Evolutionary conservation across 1,140 invertebrate genomes (phyloP).

Genomic region (Anadara kagoshimensis): DNA sequence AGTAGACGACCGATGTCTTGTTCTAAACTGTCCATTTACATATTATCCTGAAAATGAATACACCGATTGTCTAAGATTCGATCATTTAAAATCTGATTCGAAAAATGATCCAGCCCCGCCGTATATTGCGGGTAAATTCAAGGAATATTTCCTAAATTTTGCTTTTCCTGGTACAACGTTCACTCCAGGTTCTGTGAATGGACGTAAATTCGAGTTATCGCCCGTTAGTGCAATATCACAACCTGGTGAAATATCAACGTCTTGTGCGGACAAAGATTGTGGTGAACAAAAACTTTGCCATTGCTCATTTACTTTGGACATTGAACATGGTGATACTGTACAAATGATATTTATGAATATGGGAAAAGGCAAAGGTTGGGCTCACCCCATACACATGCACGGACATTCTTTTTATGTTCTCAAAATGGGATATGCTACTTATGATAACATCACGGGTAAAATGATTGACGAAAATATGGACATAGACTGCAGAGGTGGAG

Average conservation of each 20-base stretch:
- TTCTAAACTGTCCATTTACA: constrained; percentile 45
- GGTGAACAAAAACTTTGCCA: constrained; percentile 44
- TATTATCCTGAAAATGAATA: constrained; percentile 47
- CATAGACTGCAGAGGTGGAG: constrained; percentile 50
- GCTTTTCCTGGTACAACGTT: constrained; percentile 58
- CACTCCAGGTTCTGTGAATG: constrained; percentile 58
- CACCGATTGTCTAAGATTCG: constrained; percentile 49
- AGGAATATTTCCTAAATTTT: constrained; percentile 64
- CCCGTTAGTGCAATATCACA: constrained; percentile 51
- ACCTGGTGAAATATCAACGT: constrained; percentile 43
- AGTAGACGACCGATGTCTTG: constrained; percentile 24
- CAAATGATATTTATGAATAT: constrained; percentile 64
- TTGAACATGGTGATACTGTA: constrained; percentile 47
- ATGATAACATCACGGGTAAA: constrained; percentile 65
- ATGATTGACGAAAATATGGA: constrained; percentile 51
- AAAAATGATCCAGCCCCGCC: constrained; percentile 38
- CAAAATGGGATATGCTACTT: constrained; percentile 73
- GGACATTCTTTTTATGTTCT: constrained; percentile 84
- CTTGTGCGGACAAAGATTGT: constrained; percentile 30
- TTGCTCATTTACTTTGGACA: constrained; percentile 27
- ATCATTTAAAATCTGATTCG: constrained; percentile 38
- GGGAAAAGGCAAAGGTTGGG: constrained; percentile 78
- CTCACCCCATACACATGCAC: constrained; percentile 84
- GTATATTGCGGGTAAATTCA: constrained; percentile 25
- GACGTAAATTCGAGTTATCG: constrained; percentile 46